Evolutionary conservation across 2,888 invertebrate species (phyloP).

Genomic region (Lasioglossum villosulum): DNA sequence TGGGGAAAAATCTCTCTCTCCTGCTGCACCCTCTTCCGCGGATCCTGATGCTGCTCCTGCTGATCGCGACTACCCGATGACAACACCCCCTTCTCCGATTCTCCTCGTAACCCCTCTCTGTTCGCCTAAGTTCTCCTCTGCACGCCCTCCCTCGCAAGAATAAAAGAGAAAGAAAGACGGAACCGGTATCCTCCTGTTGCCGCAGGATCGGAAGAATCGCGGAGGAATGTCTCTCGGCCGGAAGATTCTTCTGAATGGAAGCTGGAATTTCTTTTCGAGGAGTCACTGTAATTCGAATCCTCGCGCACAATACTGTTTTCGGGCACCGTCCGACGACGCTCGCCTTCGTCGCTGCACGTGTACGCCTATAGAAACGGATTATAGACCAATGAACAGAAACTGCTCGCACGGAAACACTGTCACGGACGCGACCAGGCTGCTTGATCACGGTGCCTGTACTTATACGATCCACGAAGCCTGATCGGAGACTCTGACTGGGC

Average conservation of each 20-base stretch:
- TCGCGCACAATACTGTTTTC: neutral
- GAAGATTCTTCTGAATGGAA: conserved; percentile 6
- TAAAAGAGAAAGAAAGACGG: too few relatives aligned
- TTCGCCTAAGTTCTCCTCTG: neutral
- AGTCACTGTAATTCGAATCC: conserved; percentile 3
- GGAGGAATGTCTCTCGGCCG: conserved; percentile 21
- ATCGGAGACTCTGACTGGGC: neutral
- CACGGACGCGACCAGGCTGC: neutral
- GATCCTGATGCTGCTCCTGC: conserved; percentile 66
- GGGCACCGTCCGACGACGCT: neutral
- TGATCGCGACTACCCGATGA: conserved; percentile 67
- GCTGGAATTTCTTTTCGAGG: conserved; percentile 15
- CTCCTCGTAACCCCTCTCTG: neutral
- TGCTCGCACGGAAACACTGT: conserved; percentile 7
- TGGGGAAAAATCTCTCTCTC: conserved; percentile 82
- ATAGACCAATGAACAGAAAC: neutral
- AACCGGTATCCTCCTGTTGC: neutral
- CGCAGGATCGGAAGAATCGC: conserved; percentile 30
- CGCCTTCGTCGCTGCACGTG: neutral
- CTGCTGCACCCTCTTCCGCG: conserved; percentile 63
- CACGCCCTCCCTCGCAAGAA: neutral
- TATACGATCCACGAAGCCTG: neutral
- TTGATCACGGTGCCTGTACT: neutral
- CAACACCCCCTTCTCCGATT: conserved; percentile 50
- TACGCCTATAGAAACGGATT: neutral